These are phyloP conservation scores for Metalampra italica DNA, from an alignment of 2,888 invertebrate species.

Conservation along the genomic window DNA sequence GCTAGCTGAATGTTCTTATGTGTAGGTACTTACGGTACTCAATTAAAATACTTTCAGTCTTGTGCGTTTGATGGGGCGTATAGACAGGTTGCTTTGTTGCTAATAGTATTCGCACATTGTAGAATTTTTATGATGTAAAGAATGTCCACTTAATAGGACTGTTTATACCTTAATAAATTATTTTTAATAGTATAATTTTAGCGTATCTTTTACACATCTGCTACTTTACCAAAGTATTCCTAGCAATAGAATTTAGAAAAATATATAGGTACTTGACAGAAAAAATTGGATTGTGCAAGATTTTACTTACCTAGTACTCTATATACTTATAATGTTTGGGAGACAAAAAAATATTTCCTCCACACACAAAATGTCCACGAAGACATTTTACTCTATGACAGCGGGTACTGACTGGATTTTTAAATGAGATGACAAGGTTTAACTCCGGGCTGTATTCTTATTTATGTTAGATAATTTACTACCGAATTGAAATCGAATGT, in stretches of 20 bases:
- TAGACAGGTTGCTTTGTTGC: not conserved
- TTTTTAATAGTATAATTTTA: not conserved
- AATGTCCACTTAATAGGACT: conserved; percentile 1
- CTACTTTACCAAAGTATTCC: not conserved
- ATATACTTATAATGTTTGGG: too few relatives aligned
- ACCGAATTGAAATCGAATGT: too few relatives aligned
- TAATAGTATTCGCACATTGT: conserved; percentile 1
- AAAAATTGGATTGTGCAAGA: too few relatives aligned
- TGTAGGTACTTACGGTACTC: too few relatives aligned
- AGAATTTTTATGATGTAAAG: not conserved
- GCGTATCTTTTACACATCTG: not conserved
- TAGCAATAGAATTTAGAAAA: not conserved
- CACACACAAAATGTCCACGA: conserved; percentile 23
- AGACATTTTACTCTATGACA: not conserved
- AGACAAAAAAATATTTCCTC: too few relatives aligned
- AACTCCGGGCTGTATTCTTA: conserved; percentile 18
- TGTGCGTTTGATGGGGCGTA: not conserved
- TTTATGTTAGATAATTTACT: too few relatives aligned
- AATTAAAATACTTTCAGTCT: too few relatives aligned
- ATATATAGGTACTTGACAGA: not conserved
- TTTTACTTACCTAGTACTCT: too few relatives aligned
- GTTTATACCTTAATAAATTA: conserved; percentile 4
- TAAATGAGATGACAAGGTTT: conserved; percentile 36
- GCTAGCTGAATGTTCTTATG: too few relatives aligned
- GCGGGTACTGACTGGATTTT: conserved; percentile 34